phyloP scores from a whole-genome alignment of 2,888 invertebrate species.

The Synergus japonicus region DNA sequence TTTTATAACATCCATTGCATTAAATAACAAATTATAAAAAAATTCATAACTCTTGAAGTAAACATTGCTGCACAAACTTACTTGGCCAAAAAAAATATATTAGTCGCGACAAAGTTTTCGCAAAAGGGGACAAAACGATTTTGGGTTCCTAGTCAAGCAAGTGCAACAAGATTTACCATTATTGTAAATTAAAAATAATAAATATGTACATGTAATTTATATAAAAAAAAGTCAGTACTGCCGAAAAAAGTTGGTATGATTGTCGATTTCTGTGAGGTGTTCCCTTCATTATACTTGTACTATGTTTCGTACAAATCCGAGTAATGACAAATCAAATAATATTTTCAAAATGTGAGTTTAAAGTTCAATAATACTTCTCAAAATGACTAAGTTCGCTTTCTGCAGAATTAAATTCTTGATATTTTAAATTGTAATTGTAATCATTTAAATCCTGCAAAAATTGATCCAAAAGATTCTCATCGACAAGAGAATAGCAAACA shows the following conservation, averaged over 20 bases:
- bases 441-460: conserved; percentile 5
- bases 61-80: conserved; percentile 58
- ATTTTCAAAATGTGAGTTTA: conserved; percentile 5
- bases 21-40: conserved; percentile 77
- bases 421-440: neutral
- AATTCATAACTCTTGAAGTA: conserved; percentile 65
- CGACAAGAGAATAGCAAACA: neutral
- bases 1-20: conserved; percentile 74
- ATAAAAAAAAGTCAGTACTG: conserved; percentile 69
- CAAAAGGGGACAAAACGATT: conserved; percentile 17
- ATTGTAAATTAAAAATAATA: conserved; percentile 72
- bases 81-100: conserved; percentile 40
- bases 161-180: conserved; percentile 60
- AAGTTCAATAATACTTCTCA: neutral
- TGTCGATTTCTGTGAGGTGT: conserved; percentile 65
- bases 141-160: conserved; percentile 50
- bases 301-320: conserved; percentile 42
- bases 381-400: neutral
- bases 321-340: neutral
- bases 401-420: conserved; percentile 4
- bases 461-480: neutral
- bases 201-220: conserved; percentile 73
- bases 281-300: conserved; percentile 37
- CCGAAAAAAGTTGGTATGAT: conserved; percentile 69
- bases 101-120: neutral